Evolutionary conservation across 2,888 invertebrate species (phyloP).

Genomic region (Drepana falcataria): DNA sequence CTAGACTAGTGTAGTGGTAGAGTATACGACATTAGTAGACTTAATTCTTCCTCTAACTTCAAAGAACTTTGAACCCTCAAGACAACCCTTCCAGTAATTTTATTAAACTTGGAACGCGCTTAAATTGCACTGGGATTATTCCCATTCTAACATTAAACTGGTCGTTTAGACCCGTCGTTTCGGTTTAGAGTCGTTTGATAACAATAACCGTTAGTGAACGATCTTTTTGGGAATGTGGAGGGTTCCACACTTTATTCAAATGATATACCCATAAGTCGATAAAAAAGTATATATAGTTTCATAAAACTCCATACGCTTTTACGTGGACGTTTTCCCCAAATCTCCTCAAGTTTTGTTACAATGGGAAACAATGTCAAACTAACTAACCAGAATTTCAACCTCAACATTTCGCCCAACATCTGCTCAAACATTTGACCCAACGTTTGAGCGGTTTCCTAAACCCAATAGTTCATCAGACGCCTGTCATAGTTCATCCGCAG

Average conservation of each 20-base stretch:
- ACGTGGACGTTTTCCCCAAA: no score
- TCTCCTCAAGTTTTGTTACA: no score
- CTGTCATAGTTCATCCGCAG: constrained; percentile 12
- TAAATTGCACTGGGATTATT: not conserved
- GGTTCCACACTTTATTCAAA: no score
- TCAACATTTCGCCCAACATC: not conserved
- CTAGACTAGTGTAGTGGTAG: no score
- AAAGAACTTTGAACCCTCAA: not conserved
- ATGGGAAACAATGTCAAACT: no score
- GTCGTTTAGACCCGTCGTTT: not conserved
- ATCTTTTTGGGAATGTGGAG: no score
- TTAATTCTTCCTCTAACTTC: no score
- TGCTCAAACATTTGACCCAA: constrained; percentile 1
- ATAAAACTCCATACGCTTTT: no score
- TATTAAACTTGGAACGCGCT: not conserved
- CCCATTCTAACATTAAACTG: constrained; percentile 1
- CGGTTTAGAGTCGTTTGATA: not conserved
- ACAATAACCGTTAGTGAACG: not conserved
- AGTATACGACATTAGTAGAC: no score
- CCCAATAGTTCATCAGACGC: constrained; percentile 1
- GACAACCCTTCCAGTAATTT: not conserved
- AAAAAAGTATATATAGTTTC: no score
- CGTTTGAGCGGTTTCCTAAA: not conserved
- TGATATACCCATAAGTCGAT: no score
- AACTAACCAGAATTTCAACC: not conserved